Evolutionary conservation across 2,888 invertebrate species (phyloP), one percentile per base, ranked within the genome.

Genomic region (Deroplatys truncata): DNA sequence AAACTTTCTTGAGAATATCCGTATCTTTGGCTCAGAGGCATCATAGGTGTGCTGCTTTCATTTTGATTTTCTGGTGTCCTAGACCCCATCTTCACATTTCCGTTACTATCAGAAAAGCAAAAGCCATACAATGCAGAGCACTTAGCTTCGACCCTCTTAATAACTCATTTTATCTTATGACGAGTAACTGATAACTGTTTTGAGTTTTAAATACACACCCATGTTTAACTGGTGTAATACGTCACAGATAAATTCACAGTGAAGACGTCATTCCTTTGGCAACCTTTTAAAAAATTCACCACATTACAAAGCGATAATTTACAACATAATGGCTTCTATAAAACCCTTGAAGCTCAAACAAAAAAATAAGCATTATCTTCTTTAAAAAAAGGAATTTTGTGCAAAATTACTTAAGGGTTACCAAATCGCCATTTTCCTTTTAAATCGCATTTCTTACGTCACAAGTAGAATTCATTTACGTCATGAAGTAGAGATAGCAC

Each of bases 1-100:
- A 92, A 91, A 35, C 91, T 92, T 90, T 92, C 91, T 28, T 90
- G 91, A 35, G 92, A 92, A 88, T 91, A 90, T 72, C 89, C 91
- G 89, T 91, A 90, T 25, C 90, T 90, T 83, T 89, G 91, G 49
- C 91, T 91, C 56, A 92, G 82, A 49, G 91, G 91, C 31, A 89
- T 85, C 90, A 90, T 90, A 25, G 90, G 89, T 29, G 88, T 88
- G 84, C 84, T 84, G 83, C 87, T 83, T 29, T 87, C 87, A 29
- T 87, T 87, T 25, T 35, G 28, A 16, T 25, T 56, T 29, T 28
- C 25, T 15, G 15, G 13, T 8, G 9, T 28, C 25, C 16, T 82
- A 28, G 87, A 35, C 31, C 25, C 82, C 87, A 87, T 87, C 83
- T 49, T n/a, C 25, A 85, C 56, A 72, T 72, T 72, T 72, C 5